Evolutionary conservation across 2,797 vertebrate species (phyloP), one percentile per base, ranked within the genome.

Genomic region (Carapus acus): DNA sequence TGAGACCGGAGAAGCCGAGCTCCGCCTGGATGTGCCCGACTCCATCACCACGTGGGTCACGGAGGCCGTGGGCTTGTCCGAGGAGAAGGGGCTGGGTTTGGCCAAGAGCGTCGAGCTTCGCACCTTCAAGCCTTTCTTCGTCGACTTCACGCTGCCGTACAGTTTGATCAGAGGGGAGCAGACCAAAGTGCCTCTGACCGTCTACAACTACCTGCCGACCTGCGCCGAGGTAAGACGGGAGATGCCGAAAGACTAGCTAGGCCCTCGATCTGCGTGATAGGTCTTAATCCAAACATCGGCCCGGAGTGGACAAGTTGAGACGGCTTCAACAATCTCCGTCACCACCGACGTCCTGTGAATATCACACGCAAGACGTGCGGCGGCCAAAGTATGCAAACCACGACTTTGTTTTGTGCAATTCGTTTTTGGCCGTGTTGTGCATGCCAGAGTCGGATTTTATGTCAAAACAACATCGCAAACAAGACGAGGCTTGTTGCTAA

Each of bases 21-120:
- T 97, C 58, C 86, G 7, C 0, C 14, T 95, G 80, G 89, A 92
- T 2, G 89, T 92, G 23, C 93, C 93, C 0, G 91, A 96, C 72
- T 95, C 94, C 11, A 93, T 96, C 82, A 95, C 93, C 20, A 92
- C 91, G 0, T 96, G 93, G 94, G 86, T 95, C 63, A 88, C 87
- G 0, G 91, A 95, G 54, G 93, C 89, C 0, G 77, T 95, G n/a
- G 84, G 85, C 22, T 70, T 96, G 21, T 93, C 94, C 0, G 75
- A 87, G 21, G 83, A 82, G 4, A 77, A 78, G 47, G 94, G 93
- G 0, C 77, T 96, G 63, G 91, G 93, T 43, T 69, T 96, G 15
- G 91, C 92, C 0, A 47, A 54, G 15, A 87, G 79, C 20, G 51
- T 75, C 0, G 85, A 91, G 61, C 88, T 96, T 33, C 90, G 87